Base-by-base conservation (phyloP, 1,140 invertebrate species). In the Lepidotrigona ventralis region DNA sequence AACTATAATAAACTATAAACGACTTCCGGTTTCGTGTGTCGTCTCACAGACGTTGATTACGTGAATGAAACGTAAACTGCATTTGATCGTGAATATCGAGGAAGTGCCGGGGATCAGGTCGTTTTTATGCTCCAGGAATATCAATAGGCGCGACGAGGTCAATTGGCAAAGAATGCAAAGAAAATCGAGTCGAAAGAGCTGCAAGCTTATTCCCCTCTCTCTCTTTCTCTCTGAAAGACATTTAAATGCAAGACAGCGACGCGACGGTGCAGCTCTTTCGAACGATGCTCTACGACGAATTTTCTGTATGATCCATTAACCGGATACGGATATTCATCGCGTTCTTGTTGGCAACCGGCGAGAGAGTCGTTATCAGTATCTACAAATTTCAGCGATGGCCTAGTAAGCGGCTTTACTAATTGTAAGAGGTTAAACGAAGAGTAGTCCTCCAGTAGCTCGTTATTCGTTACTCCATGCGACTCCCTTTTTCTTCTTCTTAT, bases 251-350 rank as follows among this genome's bases (percentile, higher is more conserved):
- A 70, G 64, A 51, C 15, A 33, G 23, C 39, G 33, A 5, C 6
- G 12, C 23, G n/a, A 14, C 64, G 26, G 9, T 23, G 39, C 17
- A 39, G n/a, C 21, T n/a, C 33, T 76, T 74, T 78, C 9, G 23
- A 56, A 83, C 68, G 68, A 71, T 6, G n/a, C 79, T 83, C 56
- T 71, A 46, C 46, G 58, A 79, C 75, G 56, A 83, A 83, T 71
- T 83, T 83, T 51, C 66, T 71, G 54, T 63, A 63, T 39, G 66
- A 63, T 83, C 56, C 81, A 71, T 83, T 83, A 78, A 83, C 66
- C 56, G 75, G 71, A 54, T 79, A 79, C 64, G 53, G 54, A 78
- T 83, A 78, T 78, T 78, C 80, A 56, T 75, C 53, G 54, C 71
- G 58, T 64, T 19, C 21, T 71, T 71, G 15, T 81, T 33, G 58